Conservation (phyloP, 64 coral and sea anemone genomes). For the Trachythela sp. region DNA sequence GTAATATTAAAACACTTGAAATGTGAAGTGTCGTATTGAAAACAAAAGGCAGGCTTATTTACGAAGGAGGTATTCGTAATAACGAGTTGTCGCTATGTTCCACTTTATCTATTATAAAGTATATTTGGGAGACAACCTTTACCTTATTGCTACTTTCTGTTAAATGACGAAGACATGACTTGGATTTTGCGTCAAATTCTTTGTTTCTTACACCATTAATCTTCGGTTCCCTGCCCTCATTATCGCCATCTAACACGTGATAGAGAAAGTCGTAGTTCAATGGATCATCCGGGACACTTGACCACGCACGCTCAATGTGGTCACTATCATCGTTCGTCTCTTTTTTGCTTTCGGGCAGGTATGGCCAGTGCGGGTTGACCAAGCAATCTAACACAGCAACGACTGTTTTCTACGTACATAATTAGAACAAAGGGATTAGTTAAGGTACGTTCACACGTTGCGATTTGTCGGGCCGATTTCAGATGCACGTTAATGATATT, state of each 20-base stretch:
- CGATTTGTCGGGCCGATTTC: too few species aligned
- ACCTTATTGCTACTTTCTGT: slow-evolving; percentile 86
- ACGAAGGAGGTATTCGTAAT: too few species aligned
- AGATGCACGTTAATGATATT: too few species aligned
- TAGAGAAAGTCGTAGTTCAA: slow-evolving; percentile 85
- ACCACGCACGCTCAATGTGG: slow-evolving; percentile 64
- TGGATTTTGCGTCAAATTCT: slow-evolving; percentile 48
- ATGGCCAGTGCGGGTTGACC: slow-evolving; percentile 86
- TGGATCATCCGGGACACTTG: slow-evolving; percentile 87
- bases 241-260: slow-evolving; percentile 79
- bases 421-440: too few species aligned
- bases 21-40: background rate
- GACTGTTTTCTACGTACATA: slow-evolving; percentile 67
- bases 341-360: slow-evolving; percentile 63
- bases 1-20: slow-evolving; percentile 6
- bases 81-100: too few species aligned
- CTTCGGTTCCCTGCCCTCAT: slow-evolving; percentile 56
- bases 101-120: too few species aligned
- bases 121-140: background rate
- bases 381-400: slow-evolving; percentile 73
- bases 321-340: slow-evolving; percentile 31
- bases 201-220: slow-evolving; percentile 41
- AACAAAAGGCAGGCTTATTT: background rate
- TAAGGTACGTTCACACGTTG: too few species aligned
- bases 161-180: slow-evolving; percentile 69